phyloP scores from a whole-genome alignment of 2,797 vertebrate species.

The Steatocranus sp. region DNA sequence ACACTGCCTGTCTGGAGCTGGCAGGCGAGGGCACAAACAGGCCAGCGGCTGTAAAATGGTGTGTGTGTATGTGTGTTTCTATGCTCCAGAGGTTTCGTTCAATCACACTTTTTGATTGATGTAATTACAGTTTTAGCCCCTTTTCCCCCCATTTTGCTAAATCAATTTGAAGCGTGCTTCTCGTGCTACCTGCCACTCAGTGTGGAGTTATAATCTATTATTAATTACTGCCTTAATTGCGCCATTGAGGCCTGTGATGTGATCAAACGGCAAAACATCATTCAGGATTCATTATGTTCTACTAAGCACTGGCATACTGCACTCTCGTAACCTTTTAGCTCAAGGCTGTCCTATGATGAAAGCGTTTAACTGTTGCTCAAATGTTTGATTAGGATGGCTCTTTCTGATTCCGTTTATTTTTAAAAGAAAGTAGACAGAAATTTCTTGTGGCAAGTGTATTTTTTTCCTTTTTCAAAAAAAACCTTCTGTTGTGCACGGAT shows the following conservation, averaged over 20 bases:
- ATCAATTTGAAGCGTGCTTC: background rate
- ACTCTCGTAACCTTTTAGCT: constrained; percentile 19
- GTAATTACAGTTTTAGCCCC: constrained; percentile 6
- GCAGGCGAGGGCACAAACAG: constrained; percentile 8
- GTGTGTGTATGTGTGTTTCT: background rate
- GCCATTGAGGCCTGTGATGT: constrained; percentile 4
- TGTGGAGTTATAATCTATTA: constrained; percentile 20
- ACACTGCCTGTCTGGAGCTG: constrained; percentile 29
- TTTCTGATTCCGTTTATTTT: background rate
- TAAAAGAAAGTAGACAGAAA: background rate
- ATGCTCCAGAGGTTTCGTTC: background rate
- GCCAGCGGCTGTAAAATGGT: background rate
- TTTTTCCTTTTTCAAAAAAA: background rate
- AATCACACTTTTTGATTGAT: constrained; percentile 21
- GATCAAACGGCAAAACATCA: constrained; percentile 28
- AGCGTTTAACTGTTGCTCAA: background rate
- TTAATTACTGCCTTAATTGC: constrained; percentile 14
- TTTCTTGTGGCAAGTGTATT: background rate
- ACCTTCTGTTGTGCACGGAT: background rate
- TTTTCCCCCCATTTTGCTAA: background rate
- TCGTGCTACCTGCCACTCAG: background rate
- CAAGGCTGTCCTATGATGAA: background rate
- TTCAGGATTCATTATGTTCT: constrained; percentile 24
- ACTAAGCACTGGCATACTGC: background rate
- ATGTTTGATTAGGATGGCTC: background rate